Conservation (phyloP, 2,888 invertebrate species). For the Dicyrtoma fusca region DNA sequence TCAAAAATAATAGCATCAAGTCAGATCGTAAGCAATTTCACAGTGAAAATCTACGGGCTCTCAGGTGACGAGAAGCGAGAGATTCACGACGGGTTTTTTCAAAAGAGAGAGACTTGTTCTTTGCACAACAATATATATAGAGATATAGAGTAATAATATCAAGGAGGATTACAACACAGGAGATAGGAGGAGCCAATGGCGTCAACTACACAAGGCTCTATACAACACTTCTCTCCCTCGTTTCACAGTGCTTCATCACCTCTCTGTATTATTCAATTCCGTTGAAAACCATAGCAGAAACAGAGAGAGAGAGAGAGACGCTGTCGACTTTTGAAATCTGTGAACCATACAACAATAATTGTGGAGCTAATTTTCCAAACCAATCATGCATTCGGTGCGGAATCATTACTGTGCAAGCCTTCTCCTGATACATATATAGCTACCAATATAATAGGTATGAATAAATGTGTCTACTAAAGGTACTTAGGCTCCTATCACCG, state of each 20-base stretch:
- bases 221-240: neutral
- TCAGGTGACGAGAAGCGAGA: slow-evolving; percentile 28
- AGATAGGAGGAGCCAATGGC: neutral
- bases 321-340: slow-evolving; percentile 38
- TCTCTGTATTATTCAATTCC: neutral
- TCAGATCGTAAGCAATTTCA: slow-evolving; percentile 32
- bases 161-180: neutral
- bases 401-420: slow-evolving; percentile 29
- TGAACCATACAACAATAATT: slow-evolving; percentile 53
- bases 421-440: neutral
- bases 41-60: slow-evolving; percentile 31
- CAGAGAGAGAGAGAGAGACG: slow-evolving; percentile 18
- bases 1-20: slow-evolving; percentile 43
- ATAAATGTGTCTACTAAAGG: too few species aligned
- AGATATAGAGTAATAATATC: neutral
- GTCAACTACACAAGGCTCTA: neutral
- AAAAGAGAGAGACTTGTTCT: slow-evolving; percentile 30
- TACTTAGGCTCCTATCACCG: too few species aligned
- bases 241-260: slow-evolving; percentile 10
- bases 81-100: slow-evolving; percentile 35
- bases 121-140: slow-evolving; percentile 14
- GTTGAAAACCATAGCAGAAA: neutral
- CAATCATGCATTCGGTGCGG: slow-evolving; percentile 56
- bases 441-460: too few species aligned
- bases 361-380: slow-evolving; percentile 55